A percentile compares a stretch with the other conserved stretches of the same genome.
These are phyloP conservation scores for Abscondita cerata DNA, from an alignment of 2,888 invertebrate species.

Conservation along the genomic window DNA sequence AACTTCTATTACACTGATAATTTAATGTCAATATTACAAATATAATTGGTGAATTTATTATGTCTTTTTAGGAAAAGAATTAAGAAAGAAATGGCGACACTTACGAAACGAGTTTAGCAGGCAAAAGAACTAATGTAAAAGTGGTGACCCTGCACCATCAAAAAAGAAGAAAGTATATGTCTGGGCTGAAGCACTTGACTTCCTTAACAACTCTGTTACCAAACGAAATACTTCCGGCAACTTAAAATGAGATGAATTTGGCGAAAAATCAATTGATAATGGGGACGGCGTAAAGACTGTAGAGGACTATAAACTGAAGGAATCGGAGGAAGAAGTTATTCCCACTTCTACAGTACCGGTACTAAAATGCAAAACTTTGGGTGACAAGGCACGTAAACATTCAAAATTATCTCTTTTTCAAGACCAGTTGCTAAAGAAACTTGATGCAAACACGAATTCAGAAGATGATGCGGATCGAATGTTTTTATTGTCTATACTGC, in stretches of 20 bases:
- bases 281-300: background rate
- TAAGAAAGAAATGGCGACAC: slow-evolving; percentile 3
- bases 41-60: background rate
- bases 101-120: background rate
- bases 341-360: background rate
- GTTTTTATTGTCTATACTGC: slow-evolving; percentile 3
- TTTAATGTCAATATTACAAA: background rate
- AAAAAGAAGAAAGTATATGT: too few relatives aligned
- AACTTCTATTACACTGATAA: background rate
- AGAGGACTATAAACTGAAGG: background rate
- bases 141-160: too few relatives aligned
- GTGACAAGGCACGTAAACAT: background rate
- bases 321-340: background rate
- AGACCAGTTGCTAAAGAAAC: slow-evolving; percentile 1
- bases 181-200: too few relatives aligned
- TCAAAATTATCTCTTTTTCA: background rate
- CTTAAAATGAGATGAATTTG: background rate
- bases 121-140: slow-evolving; percentile 6
- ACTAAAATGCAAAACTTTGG: background rate
- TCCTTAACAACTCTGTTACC: too few relatives aligned
- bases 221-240: slow-evolving; percentile 5
- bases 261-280: background rate
- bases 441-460: background rate
- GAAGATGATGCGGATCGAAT: background rate
- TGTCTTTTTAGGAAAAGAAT: background rate